Percentiles rank a stretch among this genome's conserved stretches.
phyloP scores from a whole-genome alignment of 2,113 vertebrate genomes.

The Otus sunia region DNA sequence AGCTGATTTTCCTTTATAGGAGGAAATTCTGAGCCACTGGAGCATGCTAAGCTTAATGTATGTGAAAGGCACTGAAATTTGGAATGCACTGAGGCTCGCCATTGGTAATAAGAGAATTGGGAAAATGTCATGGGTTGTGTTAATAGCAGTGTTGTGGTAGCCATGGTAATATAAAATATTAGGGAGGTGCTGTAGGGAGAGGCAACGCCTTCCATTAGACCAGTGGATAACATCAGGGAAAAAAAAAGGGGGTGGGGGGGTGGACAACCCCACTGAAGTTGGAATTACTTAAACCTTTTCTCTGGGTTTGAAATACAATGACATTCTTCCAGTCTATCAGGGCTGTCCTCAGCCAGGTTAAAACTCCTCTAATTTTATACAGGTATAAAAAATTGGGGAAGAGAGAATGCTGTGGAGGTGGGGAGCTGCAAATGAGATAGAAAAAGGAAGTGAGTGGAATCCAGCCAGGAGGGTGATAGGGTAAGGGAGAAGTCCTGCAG shows the following conservation, averaged over 20 bases:
- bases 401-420: not conserved
- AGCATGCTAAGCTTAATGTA: slow-evolving; percentile 18
- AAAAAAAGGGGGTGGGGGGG: not conserved
- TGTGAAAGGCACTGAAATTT: slow-evolving; percentile 30
- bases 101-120: slow-evolving; percentile 45
- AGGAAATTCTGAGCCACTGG: slow-evolving; percentile 27
- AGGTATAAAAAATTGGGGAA: not conserved
- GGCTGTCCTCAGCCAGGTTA: not conserved
- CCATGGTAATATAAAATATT: slow-evolving; percentile 52
- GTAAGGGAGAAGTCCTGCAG: not conserved
- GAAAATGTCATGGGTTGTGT: slow-evolving; percentile 53
- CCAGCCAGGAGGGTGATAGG: not conserved
- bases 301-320: not conserved
- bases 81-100: not conserved
- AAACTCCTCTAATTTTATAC: not conserved
- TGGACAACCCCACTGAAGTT: not conserved
- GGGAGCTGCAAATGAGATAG: not conserved
- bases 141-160: slow-evolving; percentile 58
- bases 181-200: not conserved
- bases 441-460: not conserved
- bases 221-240: not conserved
- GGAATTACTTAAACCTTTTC: not conserved
- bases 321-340: not conserved
- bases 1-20: not conserved
- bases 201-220: not conserved